phyloP scores from a whole-genome alignment of 35 echinoderm and acorn worm species.

The Lytechinus pictus region DNA sequence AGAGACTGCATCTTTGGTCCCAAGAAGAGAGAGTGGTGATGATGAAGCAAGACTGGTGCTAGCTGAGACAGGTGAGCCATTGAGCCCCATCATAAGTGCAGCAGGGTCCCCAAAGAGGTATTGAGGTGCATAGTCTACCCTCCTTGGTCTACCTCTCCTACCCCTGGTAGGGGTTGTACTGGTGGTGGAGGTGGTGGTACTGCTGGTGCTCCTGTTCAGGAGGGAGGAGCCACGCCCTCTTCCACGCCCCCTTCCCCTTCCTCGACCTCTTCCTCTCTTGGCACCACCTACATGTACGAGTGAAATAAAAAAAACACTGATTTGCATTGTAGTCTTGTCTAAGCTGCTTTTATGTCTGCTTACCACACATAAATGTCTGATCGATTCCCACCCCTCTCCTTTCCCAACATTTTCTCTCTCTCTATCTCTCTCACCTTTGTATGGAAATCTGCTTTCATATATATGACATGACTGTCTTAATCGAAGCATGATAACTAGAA shows the following conservation, averaged over 20 bases:
- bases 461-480: background rate
- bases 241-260: conserved; percentile 35
- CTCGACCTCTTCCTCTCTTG: conserved; percentile 37
- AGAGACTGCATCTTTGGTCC: conserved; percentile 55
- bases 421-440: background rate
- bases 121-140: conserved; percentile 49
- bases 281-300: background rate
- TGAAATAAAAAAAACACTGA: background rate
- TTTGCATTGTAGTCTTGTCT: conserved; percentile 5
- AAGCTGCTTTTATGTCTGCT: background rate
- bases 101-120: conserved; percentile 48
- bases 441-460: background rate
- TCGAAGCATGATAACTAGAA: too few relatives aligned
- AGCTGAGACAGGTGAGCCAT: background rate
- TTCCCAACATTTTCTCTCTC: background rate
- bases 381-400: background rate
- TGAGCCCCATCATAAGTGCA: conserved; percentile 43
- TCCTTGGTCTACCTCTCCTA: conserved; percentile 58
- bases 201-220: background rate
- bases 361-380: background rate
- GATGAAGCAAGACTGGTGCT: conserved; percentile 29
- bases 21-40: conserved; percentile 39
- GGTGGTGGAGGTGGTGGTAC: conserved; percentile 12
- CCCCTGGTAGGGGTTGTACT: conserved; percentile 25
- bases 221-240: conserved; percentile 43